A percentile compares a stretch with the other conserved stretches of the same genome.
These are phyloP conservation scores for Enchytraeus crypticus DNA, from an alignment of 2,888 invertebrate species.

Conservation along the genomic window DNA sequence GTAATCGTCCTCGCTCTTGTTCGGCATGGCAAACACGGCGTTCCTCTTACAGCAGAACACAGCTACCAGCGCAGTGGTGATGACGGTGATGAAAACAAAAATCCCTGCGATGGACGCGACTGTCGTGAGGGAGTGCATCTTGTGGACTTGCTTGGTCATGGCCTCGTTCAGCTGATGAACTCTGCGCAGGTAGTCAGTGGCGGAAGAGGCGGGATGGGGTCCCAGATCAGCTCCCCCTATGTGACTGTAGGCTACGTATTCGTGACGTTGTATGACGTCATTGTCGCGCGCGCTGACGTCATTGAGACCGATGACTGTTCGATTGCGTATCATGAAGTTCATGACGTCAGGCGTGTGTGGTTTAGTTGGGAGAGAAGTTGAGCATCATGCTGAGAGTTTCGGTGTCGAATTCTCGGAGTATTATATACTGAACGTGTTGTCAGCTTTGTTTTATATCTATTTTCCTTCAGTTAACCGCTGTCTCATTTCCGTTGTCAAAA, in stretches of 20 bases:
- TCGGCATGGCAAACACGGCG: background rate
- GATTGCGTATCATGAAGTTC: background rate
- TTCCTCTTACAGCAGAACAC: constrained; percentile 4
- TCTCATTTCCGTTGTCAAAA: too few relatives aligned
- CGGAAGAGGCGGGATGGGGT: too few relatives aligned
- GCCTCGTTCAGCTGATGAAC: background rate
- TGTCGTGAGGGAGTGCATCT: background rate
- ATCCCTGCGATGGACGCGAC: background rate
- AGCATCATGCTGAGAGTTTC: too few relatives aligned
- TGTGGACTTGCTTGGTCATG: background rate
- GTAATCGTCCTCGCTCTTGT: background rate
- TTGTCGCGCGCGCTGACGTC: background rate
- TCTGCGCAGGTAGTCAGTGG: background rate
- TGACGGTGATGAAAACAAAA: constrained; percentile 2
- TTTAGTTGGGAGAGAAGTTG: too few relatives aligned
- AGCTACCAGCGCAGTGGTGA: background rate
- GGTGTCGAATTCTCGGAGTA: too few relatives aligned
- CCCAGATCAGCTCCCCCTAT: too few relatives aligned
- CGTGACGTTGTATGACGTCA: background rate
- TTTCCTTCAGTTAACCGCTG: too few relatives aligned
- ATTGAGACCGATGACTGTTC: background rate
- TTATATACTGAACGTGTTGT: too few relatives aligned
- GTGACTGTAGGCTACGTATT: background rate
- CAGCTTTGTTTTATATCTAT: too few relatives aligned
- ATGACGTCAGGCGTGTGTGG: background rate